These are phyloP conservation scores for Danionella dracula DNA, from an alignment of 2,797 vertebrate species.

Conservation along the genomic window DNA sequence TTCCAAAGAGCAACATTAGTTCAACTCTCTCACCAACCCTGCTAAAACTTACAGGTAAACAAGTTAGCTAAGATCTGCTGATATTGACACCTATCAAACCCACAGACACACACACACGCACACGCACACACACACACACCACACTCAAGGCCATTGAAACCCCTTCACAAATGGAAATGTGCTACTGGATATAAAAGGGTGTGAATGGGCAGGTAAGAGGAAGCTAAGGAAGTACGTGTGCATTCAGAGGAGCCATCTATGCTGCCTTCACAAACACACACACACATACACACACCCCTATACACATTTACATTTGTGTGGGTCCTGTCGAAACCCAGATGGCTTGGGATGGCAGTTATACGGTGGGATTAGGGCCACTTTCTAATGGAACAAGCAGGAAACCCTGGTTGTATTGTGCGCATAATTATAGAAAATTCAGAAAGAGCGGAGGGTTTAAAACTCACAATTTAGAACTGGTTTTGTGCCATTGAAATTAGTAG, in stretches of 20 bases:
- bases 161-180: conserved; percentile 59
- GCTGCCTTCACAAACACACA: not conserved
- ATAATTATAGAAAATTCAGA: not conserved
- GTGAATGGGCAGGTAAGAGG: conserved; percentile 50
- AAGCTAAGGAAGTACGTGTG: conserved; percentile 49
- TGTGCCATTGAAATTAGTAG: no score
- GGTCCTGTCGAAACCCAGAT: conserved; percentile 1
- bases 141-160: conserved; percentile 34
- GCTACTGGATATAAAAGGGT: conserved; percentile 43
- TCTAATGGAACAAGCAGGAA: conserved; percentile 1
- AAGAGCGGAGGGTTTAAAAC: not conserved
- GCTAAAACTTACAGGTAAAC: conserved; percentile 40
- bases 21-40: conserved; percentile 8
- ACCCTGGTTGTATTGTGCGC: not conserved
- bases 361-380: conserved; percentile 3
- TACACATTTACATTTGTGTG: conserved; percentile 37
- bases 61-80: conserved; percentile 28
- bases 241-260: conserved; percentile 31
- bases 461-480: no score
- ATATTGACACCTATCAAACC: conserved; percentile 4
- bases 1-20: conserved; percentile 45
- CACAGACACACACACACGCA: no score
- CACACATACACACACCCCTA: conserved; percentile 4
- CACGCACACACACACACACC: not conserved
- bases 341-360: conserved; percentile 12